Evolutionary conservation across 1,140 invertebrate genomes (phyloP), one percentile per base, ranked within the genome.

Genomic region (Diachasmimorpha longicaudata): DNA sequence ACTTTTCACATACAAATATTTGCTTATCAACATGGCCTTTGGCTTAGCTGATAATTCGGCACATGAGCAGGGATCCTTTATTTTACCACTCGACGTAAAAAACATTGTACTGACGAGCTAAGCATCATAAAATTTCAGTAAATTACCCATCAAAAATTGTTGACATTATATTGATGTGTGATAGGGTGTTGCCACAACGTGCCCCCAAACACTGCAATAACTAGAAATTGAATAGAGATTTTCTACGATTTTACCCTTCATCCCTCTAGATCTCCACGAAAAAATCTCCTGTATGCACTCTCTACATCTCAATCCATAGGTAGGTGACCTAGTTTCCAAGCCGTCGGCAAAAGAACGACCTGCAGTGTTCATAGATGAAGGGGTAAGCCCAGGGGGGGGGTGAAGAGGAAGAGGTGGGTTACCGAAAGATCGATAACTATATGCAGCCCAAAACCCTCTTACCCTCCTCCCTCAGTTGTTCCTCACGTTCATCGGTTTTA

Each of bases 251-350:
- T 55, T 8, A 16, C 14, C 10, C 14, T 21, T 55, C 48, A 19
- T 9, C 19, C 19, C 4, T 19, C 6, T 31, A 31, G 31, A 31
- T 31, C 31, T 31, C 31, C 31, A 31, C 31, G 31, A 31, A 6
- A 31, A 31, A 6, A 31, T 6, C 2, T 31, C 31, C 31, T 31
- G 9, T 48, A 48, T 48, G 44, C 44, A 48, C 31, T 10, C 48
- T 10, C 48, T 55, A 21, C n/a, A 55, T 55, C 48, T 19, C 48
- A 8, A 55, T 55, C 19, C 14, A 14, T 55, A 78, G 84, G 81
- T 83, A 79, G 80, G 80, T 86, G 86, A 86, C 85, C 85, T 79
- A 86, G 84, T 86, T 87, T 87, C 74, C 73, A 66, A 66, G 75
- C 81, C 79, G 78, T 85, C 82, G 82, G 83, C 80, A 83, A 83